These are phyloP conservation scores for Phenacoccus solenopsis DNA, from an alignment of 1,140 invertebrate species.

Conservation along the genomic window DNA sequence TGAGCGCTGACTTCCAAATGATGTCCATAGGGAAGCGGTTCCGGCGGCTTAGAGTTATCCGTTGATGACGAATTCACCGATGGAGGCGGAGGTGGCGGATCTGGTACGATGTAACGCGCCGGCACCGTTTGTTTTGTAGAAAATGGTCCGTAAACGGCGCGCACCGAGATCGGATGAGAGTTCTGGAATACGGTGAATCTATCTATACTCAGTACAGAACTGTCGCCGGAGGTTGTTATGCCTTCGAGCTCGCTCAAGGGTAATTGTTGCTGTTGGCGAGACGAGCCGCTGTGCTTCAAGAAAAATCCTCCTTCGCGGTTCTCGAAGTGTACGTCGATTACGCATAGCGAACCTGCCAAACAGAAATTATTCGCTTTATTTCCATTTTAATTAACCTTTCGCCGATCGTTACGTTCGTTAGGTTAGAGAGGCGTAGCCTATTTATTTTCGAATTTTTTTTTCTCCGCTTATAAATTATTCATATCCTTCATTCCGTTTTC, in stretches of 20 bases:
- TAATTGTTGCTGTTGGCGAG: slow-evolving; percentile 31
- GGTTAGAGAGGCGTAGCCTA: no score
- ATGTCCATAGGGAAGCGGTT: slow-evolving; percentile 42
- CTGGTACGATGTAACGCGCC: slow-evolving; percentile 72
- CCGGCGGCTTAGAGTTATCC: slow-evolving; percentile 45
- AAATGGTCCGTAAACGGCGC: slow-evolving; percentile 82
- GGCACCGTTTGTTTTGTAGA: slow-evolving; percentile 85
- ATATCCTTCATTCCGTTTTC: no score
- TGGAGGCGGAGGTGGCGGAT: slow-evolving; percentile 77
- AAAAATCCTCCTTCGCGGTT: slow-evolving; percentile 82
- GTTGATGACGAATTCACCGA: slow-evolving; percentile 42
- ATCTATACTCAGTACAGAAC: slow-evolving; percentile 53
- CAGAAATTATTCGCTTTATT: no score
- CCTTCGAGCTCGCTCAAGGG: slow-evolving; percentile 14
- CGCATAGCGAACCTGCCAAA: slow-evolving; percentile 20
- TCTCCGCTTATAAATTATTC: no score
- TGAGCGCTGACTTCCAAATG: slow-evolving; percentile 80
- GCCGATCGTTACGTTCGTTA: no score
- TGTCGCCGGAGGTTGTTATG: slow-evolving; percentile 19
- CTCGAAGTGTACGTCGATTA: slow-evolving; percentile 77
- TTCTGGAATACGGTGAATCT: slow-evolving; percentile 80
- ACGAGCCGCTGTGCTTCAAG: slow-evolving; percentile 45
- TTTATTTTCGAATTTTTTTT: no score
- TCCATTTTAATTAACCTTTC: no score
- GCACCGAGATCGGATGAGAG: slow-evolving; percentile 68